Evolutionary conservation across 37 sponge, comb jelly and placozoan species (phyloP), one percentile per base, ranked within the genome.

Genomic region (Cliona cf. orientalis): DNA sequence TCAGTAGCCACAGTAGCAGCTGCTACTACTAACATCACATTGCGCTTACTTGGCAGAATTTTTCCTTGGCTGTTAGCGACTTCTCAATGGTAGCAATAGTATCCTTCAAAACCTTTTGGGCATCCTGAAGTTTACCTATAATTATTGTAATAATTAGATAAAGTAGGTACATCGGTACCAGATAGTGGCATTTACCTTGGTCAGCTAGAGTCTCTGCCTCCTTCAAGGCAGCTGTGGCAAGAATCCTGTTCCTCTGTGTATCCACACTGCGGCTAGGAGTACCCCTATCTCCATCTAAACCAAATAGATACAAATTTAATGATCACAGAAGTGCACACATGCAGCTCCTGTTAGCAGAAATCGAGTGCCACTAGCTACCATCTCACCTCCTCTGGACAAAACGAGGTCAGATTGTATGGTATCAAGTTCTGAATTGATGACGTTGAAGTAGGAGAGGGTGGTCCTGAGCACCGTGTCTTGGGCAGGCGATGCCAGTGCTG

Each of bases 361-460:
- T n/a, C n/a, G n/a, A n/a, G n/a, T n/a, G n/a, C n/a, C n/a, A n/a
- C n/a, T n/a, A n/a, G n/a, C n/a, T n/a, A n/a, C n/a, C n/a, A n/a
- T n/a, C 53, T 67, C 32, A 87, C 88, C 80, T 66, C 34, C 78
- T 29, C 91, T 72, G 14, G 65, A 43, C n/a, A 90, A 46, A 19
- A 39, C 64, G 46, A 96, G 74, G 1, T 84, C 80, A 38, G 17
- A 49, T n/a, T 46, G 57, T 19, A 78, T 58, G 0, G 59, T 83
- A 31, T 93, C 88, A 81, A 92, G 78, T 22, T 69, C 28, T 25
- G 91, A 75, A 23, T 88, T 84, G 64, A 96, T 92, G 40, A 92
- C 86, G 58, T 96, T 92, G 88, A 96, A 96, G 72, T 96, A 96
- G 39, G 85, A 85, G 33, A 96, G 80, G 2, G 78, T 73, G n/a